Conservation (phyloP, 2,888 invertebrate species). For the Brachyptera risi region DNA sequence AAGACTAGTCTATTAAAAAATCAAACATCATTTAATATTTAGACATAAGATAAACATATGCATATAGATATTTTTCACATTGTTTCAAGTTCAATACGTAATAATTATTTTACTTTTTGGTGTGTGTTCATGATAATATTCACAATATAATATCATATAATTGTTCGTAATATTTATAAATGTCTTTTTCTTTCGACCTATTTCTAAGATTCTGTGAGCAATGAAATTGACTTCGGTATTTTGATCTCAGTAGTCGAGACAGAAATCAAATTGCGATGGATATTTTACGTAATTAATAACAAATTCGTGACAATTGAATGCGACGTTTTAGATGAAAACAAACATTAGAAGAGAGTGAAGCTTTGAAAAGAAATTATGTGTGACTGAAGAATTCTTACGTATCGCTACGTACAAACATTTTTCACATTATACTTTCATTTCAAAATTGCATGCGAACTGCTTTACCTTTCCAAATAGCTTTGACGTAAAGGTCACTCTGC, state of each 20-base stretch:
- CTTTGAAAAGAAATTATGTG: too few relatives aligned
- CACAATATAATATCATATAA: background rate
- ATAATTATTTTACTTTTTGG: background rate
- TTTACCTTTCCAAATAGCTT: too few relatives aligned
- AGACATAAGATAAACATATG: background rate
- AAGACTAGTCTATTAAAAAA: too few relatives aligned
- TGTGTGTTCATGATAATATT: background rate
- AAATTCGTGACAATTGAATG: too few relatives aligned
- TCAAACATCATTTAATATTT: too few relatives aligned
- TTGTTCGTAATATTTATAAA: background rate
- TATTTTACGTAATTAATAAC: background rate
- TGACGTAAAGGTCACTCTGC: too few relatives aligned
- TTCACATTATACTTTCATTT: too few relatives aligned
- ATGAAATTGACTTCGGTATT: conserved; percentile 30
- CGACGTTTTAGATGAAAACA: too few relatives aligned
- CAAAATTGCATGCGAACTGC: too few relatives aligned
- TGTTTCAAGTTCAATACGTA: background rate
- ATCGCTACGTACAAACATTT: too few relatives aligned
- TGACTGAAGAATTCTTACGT: too few relatives aligned
- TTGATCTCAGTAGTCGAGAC: conserved; percentile 10
- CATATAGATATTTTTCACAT: conserved; percentile 1
- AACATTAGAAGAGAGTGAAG: background rate
- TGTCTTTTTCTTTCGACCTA: background rate
- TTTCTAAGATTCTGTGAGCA: conserved; percentile 26
- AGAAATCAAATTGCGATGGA: conserved; percentile 1